Conservation (phyloP, 2,797 vertebrate species). For the Otolemur crassicaudatus region DNA sequence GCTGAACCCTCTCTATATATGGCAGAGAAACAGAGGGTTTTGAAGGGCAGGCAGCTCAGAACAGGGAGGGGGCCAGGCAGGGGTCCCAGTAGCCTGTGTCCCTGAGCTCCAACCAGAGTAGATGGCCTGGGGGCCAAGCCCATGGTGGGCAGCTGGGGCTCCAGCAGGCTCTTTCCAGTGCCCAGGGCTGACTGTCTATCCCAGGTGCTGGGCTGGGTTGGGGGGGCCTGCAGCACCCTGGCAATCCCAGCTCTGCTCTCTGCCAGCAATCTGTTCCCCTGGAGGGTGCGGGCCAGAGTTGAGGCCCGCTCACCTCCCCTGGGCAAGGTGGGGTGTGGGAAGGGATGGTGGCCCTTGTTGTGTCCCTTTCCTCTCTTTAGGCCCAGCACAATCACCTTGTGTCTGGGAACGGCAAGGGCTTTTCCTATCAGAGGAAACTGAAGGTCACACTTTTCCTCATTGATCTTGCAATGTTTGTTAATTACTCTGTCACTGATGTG, state of each 20-base stretch:
- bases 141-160: neutral
- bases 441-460: conserved; percentile 99
- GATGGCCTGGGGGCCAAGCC: neutral
- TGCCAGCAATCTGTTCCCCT: neutral
- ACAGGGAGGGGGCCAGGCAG: conserved; percentile 62
- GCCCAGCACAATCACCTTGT: conserved; percentile 90
- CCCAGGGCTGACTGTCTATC: neutral
- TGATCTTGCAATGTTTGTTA: conserved; percentile 99
- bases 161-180: neutral
- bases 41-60: neutral
- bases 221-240: neutral
- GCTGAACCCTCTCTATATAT: conserved; percentile 88
- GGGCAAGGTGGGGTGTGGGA: conserved; percentile 45
- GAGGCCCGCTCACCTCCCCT: neutral
- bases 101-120: conserved; percentile 43
- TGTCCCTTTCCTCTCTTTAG: conserved; percentile 56
- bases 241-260: neutral
- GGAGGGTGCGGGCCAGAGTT: neutral
- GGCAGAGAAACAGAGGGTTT: conserved; percentile 86
- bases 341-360: neutral
- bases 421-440: conserved; percentile 93
- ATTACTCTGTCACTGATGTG: conserved; percentile 99
- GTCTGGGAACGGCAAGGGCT: conserved; percentile 89
- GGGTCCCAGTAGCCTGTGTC: conserved; percentile 38
- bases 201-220: neutral